Evolutionary conservation across 2,797 vertebrate genomes (phyloP), one percentile per base, ranked within the genome.

Genomic region (Delichon dasypus): DNA sequence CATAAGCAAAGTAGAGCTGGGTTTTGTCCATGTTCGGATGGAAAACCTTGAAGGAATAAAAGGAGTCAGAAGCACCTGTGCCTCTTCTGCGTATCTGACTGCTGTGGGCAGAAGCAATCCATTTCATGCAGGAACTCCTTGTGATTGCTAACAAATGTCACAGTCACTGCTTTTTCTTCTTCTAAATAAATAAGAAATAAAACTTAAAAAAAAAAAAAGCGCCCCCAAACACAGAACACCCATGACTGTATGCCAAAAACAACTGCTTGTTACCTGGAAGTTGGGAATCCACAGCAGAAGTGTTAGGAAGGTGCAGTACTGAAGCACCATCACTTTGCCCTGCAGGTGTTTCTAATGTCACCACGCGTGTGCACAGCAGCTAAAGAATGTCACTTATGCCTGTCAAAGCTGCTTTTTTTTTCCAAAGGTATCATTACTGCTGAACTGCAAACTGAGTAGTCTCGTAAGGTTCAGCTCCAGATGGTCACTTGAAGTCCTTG

Each of bases 341-440:
- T 42, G 61, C 29, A 75, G 90, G 75, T 84, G 65, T 74, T 89
- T 72, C 73, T 89, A 66, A 62, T 51, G 54, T 21, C 70, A 64
- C 61, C 57, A 48, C 62, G 53, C 4, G 11, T 3, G 65, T 36
- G 51, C n/a, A 61, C 67, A 65, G 81, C 40, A 76, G 89, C 2
- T 2, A 45, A 38, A 47, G 75, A 72, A 68, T 72, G 90, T 58
- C 72, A 77, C 54, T 85, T 77, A 45, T 10, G 75, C 47, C 75
- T 83, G 87, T 72, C 78, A 72, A 88, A 93, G 72, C 47, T 85
- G 76, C 53, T 72, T 74, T 85, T 75, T 47, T 95, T 96, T 76
- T 47, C 13, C 13, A 11, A 74, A 89, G 75, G 72, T 87, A 61
- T 94, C 36, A 22, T 89, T 75, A 85, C 38, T 13, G 25, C 53